Conservation (phyloP, 2,888 invertebrate species). For the Leucoma salicis region DNA sequence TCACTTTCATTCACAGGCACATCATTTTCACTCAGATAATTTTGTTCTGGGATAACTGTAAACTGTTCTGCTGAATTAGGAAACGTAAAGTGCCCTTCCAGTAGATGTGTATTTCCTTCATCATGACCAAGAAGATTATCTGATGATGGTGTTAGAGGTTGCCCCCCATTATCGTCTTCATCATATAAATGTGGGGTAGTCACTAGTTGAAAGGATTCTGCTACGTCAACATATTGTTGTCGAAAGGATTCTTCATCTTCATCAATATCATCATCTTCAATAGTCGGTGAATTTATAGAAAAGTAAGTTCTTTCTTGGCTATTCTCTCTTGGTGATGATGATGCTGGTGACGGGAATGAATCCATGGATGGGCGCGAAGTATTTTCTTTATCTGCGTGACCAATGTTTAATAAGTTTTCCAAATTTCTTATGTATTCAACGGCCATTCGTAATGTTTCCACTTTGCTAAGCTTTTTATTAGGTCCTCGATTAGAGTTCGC, state of each 20-base stretch:
- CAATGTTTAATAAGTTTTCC: constrained; percentile 87
- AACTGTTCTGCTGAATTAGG: constrained; percentile 76
- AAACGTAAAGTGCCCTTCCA: constrained; percentile 77
- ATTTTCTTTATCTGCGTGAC: constrained; percentile 81
- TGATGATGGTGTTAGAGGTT: constrained; percentile 78
- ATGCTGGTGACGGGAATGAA: constrained; percentile 77
- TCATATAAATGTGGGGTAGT: constrained; percentile 82
- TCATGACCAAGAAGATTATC: constrained; percentile 71
- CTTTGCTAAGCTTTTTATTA: constrained; percentile 92
- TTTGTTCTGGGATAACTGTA: constrained; percentile 75
- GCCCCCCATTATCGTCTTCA: constrained; percentile 82
- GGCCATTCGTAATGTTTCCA: constrained; percentile 94
- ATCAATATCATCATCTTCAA: constrained; percentile 72
- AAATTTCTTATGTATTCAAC: constrained; percentile 94
- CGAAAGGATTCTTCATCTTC: constrained; percentile 72
- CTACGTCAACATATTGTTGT: constrained; percentile 83
- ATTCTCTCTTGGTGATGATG: constrained; percentile 75
- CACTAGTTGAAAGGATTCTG: constrained; percentile 84
- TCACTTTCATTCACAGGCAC: constrained; percentile 62
- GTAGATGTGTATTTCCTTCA: constrained; percentile 71
- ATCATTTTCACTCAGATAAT: constrained; percentile 67
- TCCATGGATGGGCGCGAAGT: constrained; percentile 63
- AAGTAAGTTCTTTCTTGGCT: constrained; percentile 78
- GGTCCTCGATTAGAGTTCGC: constrained; percentile 85
- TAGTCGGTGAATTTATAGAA: constrained; percentile 67